Conservation (phyloP, 2,797 vertebrate genomes). For the Loriculus beryllinus region DNA sequence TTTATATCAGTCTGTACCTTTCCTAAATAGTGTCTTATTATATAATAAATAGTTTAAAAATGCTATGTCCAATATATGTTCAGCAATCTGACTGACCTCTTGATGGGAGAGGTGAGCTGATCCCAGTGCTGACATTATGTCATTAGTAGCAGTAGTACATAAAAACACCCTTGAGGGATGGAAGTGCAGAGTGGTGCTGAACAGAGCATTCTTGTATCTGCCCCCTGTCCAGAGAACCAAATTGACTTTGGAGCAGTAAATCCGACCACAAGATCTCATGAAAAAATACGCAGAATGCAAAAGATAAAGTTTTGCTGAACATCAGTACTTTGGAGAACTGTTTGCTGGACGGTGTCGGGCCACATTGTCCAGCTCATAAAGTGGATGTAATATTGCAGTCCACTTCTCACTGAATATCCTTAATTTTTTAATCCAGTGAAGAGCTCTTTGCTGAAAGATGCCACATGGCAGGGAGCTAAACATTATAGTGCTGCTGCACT, state of each 20-base stretch:
- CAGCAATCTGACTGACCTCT: not conserved
- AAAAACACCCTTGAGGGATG: not conserved
- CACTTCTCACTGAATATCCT: not conserved
- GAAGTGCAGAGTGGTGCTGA: not conserved
- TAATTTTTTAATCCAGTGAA: not conserved
- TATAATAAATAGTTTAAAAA: not conserved
- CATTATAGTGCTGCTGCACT: not conserved
- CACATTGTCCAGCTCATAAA: not conserved
- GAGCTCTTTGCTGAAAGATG: not conserved
- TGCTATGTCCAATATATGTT: not conserved
- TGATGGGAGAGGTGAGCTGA: not conserved
- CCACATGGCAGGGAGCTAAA: not conserved
- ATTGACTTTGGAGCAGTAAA: not conserved
- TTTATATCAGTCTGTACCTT: not conserved
- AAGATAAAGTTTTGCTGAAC: not conserved
- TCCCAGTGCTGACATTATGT: not conserved
- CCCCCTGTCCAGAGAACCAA: not conserved
- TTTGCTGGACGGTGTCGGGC: not conserved
- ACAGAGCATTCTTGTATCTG: not conserved
- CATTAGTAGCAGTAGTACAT: not conserved
- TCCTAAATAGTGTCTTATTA: not conserved
- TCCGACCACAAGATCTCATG: not conserved
- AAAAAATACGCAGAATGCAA: not conserved
- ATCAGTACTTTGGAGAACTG: rapidly evolving
- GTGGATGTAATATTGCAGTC: not conserved